Percentiles rank a stretch among this genome's conserved stretches.
Evolutionary conservation across 2,113 vertebrate species (phyloP).

Genomic region (Dasyprocta punctata): DNA sequence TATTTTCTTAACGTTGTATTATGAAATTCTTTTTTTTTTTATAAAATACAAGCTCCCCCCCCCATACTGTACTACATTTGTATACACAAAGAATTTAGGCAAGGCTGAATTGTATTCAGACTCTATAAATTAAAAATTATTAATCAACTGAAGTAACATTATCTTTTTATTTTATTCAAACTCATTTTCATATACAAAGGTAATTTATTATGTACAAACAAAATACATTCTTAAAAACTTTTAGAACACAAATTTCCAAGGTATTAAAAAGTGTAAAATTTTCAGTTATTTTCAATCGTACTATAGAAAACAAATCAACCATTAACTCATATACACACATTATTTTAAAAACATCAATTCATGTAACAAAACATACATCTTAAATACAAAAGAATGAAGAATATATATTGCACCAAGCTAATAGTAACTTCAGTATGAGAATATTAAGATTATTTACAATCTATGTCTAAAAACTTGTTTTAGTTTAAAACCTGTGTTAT

Average conservation of each 20-base stretch:
- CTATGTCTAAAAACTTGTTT: slow-evolving; percentile 68
- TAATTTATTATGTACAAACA: slow-evolving; percentile 92
- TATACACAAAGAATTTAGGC: slow-evolving; percentile 7
- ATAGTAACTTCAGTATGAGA: slow-evolving; percentile 83
- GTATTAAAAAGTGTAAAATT: slow-evolving; percentile 97
- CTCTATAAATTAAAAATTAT: slow-evolving; percentile 29
- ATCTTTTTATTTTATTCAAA: slow-evolving; percentile 90
- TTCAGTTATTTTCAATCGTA: slow-evolving; percentile 90
- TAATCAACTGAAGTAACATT: slow-evolving; percentile 71
- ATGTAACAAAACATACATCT: slow-evolving; percentile 82
- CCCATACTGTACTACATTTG: slow-evolving; percentile 1
- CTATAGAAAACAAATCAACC: slow-evolving; percentile 95
- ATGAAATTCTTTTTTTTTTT: neutral
- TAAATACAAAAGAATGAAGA: slow-evolving; percentile 82
- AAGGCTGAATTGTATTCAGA: slow-evolving; percentile 13
- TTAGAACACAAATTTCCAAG: slow-evolving; percentile 92
- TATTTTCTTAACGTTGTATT: neutral
- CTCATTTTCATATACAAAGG: slow-evolving; percentile 94
- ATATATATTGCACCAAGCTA: slow-evolving; percentile 86
- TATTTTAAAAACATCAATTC: slow-evolving; percentile 76
- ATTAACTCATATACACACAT: slow-evolving; percentile 93
- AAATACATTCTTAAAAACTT: slow-evolving; percentile 92
- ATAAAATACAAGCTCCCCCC: neutral
- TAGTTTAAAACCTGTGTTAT: slow-evolving; percentile 84
- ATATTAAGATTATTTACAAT: slow-evolving; percentile 81